Base-by-base conservation (phyloP, 2,113 vertebrate genomes). In the Pagrus major region DNA sequence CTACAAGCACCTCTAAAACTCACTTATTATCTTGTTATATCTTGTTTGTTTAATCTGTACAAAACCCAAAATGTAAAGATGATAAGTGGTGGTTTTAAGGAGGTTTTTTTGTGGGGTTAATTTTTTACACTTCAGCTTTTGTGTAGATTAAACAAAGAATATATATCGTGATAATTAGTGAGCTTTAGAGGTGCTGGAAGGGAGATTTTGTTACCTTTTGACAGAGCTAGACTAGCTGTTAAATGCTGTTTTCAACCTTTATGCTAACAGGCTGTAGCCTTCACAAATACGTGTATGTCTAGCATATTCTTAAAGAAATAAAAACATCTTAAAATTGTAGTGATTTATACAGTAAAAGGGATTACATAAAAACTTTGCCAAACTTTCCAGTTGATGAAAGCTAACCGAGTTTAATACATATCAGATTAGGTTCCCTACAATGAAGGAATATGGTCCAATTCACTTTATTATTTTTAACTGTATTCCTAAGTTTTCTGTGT, bases 331-430 rank as follows among this genome's bases (percentile, higher is more conserved):
- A 29, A 51, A 41, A 54, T 33, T 70, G n/a, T 66, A 37, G n/a
- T 80, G 39, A 61, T 75, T 54, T 60, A 16, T 39, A 37, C 31
- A 14, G 44, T 35, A 64, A 70, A 80, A 58, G n/a, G 31, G n/a
- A 80, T 25, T 54, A 63, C 8, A 52, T 25, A 66, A 56, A 71
- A 67, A 37, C 15, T 71, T 68, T 76, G 37, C 72, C 59, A 78
- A 69, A 80, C 64, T 68, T 81, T 79, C 73, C 21, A 5, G 1
- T 71, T 27, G 54, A 37, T 76, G 42, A 76, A 88, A 76, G 67
- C 60, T 55, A 31, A 56, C 67, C 12, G 56, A 69, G 49, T 52
- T 71, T 4, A 70, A 42, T 29, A 37, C 58, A 76, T 71, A 72
- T 79, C 44, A 69, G 42, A 49, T 72, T 63, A 37, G 63, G 76